A percentile compares a stretch with the other conserved stretches of the same genome.
These are phyloP conservation scores for Chamaea fasciata DNA, from an alignment of 2,113 vertebrate genomes.

Conservation along the genomic window DNA sequence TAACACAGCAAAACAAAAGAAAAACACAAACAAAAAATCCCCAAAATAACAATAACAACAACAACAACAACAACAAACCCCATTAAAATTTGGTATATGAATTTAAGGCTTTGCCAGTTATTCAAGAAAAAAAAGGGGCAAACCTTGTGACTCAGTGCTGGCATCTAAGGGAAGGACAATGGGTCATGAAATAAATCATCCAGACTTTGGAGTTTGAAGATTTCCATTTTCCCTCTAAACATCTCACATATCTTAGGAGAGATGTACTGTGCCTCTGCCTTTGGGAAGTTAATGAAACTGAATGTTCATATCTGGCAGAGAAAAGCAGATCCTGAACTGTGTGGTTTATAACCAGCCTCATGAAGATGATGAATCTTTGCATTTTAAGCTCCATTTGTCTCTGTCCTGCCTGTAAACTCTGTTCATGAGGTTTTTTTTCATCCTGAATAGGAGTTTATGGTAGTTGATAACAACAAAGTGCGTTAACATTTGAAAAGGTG, in stretches of 20 bases:
- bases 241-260: background rate
- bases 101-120: background rate
- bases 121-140: background rate
- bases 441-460: background rate
- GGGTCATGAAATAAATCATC: background rate
- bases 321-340: background rate
- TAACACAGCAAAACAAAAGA: background rate
- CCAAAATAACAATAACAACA: no score
- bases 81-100: background rate
- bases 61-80: no score
- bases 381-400: background rate
- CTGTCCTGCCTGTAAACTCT: background rate
- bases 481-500: background rate
- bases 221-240: background rate
- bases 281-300: background rate
- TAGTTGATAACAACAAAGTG: background rate
- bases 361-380: background rate
- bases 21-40: no score
- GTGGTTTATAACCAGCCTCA: background rate
- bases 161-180: background rate
- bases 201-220: background rate
- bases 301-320: background rate
- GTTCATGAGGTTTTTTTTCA: background rate
- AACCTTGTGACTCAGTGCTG: background rate
- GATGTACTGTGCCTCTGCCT: background rate